Evolutionary conservation across 92 coral and sea anemone genomes (phyloP), one percentile per base, ranked within the genome.

Genomic region (Virgularia gustaviana): DNA sequence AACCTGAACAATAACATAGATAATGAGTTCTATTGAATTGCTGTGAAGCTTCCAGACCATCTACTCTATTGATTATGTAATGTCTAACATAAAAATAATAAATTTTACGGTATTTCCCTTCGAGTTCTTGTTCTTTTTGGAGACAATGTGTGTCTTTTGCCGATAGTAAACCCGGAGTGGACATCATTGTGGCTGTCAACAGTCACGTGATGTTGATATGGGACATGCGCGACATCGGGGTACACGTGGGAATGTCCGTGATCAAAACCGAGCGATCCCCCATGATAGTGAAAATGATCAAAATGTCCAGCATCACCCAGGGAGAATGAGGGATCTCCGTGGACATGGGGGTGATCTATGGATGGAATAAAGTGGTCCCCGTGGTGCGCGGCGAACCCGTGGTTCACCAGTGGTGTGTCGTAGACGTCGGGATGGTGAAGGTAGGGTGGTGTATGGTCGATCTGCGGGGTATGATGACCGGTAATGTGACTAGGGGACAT

Each of bases 401-500:
- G 31, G 58, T 28, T 22, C 32, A 51, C 22, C 15, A 49, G 35
- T 13, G 75, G 61, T 43, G 37, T 25, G 35, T 10, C 33, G 32
- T 65, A 56, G 32, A 49, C 22, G 28, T 19, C n/a, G 32, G 8
- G 36, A 22, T 49, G 47, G 6, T 36, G 15, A 31, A 49, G 33
- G 59, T 30, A 43, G 22, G 74, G 74, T 49, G 53, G 53, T 45
- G 57, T 29, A 45, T 67, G 74, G 49, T 67, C 74, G 5, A 43
- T 29, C 49, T 67, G 74, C 11, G 53, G 43, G 19, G 34, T 32
- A 36, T 67, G 74, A 42, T 25, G 20, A 27, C 74, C 60, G 11
- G 42, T 67, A 2, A 67, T 60, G 49, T 36, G 24, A 18, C 49
- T 52, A 22, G 70, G 70, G 70, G 70, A 36, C 33, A 66, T 16